Evolutionary conservation across 2,113 vertebrate species (phyloP).

Genomic region (Sylvia atricapilla): DNA sequence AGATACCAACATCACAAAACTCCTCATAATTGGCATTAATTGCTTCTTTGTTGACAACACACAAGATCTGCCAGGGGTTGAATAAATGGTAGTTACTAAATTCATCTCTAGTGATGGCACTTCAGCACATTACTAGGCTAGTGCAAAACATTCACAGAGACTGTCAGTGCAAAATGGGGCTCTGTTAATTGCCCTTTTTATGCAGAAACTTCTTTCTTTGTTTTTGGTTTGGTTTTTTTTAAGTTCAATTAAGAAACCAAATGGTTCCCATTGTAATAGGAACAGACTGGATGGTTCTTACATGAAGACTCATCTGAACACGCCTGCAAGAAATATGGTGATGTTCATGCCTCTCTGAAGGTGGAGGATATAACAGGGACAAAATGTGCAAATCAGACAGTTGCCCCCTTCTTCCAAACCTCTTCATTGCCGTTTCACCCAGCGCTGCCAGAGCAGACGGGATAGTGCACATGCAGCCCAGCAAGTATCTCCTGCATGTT

Average conservation of each 20-base stretch:
- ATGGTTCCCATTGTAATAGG: background rate
- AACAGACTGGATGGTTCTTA: background rate
- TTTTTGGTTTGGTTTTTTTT: too few species aligned
- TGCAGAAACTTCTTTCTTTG: background rate
- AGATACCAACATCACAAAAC: conserved; percentile 34
- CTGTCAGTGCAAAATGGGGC: background rate
- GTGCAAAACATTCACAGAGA: background rate
- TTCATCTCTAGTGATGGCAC: background rate
- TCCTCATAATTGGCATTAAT: conserved; percentile 49
- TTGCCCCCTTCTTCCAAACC: background rate
- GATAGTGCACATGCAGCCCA: background rate
- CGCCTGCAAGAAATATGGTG: background rate
- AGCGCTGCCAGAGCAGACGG: background rate
- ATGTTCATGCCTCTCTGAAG: background rate
- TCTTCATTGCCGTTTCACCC: background rate
- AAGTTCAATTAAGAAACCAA: background rate
- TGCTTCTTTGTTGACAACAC: conserved; percentile 28
- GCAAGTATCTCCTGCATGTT: background rate
- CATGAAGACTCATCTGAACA: background rate
- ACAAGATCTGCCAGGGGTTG: conserved; percentile 17
- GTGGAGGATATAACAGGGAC: background rate
- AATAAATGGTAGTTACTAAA: background rate
- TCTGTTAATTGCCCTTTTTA: background rate
- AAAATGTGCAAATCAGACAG: background rate
- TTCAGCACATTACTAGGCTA: background rate